phyloP scores from a whole-genome alignment of 2,113 vertebrate genomes.

The Nycticebus coucang region DNA sequence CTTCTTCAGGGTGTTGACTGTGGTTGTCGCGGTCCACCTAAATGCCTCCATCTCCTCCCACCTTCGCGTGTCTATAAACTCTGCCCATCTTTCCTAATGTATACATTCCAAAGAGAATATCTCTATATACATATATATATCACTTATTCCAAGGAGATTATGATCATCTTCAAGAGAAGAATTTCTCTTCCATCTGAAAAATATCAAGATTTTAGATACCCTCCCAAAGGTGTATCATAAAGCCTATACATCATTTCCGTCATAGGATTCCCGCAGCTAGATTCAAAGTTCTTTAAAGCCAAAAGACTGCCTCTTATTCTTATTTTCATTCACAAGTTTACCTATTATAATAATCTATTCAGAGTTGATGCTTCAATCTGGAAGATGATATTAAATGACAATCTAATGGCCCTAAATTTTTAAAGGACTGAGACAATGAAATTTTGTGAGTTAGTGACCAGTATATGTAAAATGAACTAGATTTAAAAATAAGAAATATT shows the following conservation, averaged over 20 bases:
- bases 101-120: not conserved
- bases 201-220: not conserved
- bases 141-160: not conserved
- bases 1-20: not conserved
- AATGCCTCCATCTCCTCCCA: not conserved
- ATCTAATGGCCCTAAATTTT: not conserved
- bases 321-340: not conserved
- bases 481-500: not conserved
- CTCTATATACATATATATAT: too few species aligned
- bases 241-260: not conserved
- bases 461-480: not conserved
- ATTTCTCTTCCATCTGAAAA: not conserved
- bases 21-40: not conserved
- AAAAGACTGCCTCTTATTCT: not conserved
- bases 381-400: not conserved
- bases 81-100: not conserved
- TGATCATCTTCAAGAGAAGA: not conserved
- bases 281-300: not conserved
- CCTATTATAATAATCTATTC: not conserved
- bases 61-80: not conserved
- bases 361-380: not conserved
- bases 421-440: not conserved
- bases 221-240: not conserved
- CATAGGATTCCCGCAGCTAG: not conserved
- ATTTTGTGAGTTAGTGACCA: not conserved